phyloP scores from a whole-genome alignment of 2,113 vertebrate genomes.

The Cnemophilus loriae region DNA sequence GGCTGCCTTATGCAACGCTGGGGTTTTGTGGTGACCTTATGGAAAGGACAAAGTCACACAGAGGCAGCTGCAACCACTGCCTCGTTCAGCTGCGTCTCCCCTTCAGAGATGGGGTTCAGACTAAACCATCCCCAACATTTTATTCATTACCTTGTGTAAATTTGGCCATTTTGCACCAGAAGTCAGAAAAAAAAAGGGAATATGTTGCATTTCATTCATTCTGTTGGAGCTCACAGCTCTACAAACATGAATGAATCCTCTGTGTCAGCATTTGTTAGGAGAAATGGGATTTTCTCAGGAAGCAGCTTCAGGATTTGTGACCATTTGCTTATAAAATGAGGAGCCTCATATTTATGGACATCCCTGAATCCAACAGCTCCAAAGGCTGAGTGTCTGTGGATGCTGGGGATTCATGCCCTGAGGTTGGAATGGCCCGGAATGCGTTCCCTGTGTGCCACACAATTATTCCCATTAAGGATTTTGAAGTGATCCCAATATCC shows the following conservation, averaged over 20 bases:
- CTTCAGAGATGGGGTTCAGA: neutral
- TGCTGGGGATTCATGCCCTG: neutral
- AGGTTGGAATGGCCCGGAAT: neutral
- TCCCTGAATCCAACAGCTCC: neutral
- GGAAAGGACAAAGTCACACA: slow-evolving; percentile 1
- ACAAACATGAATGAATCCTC: neutral
- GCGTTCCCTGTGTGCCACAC: neutral
- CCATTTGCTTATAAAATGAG: neutral
- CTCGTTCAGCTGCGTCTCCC: neutral
- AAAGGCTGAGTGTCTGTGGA: neutral
- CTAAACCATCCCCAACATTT: neutral
- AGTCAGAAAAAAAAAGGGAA: neutral
- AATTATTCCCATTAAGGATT: slow-evolving; percentile 31
- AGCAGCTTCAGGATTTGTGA: neutral
- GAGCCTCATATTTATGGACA: rapidly evolving
- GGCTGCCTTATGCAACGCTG: neutral
- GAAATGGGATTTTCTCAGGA: neutral
- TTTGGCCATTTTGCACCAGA: neutral
- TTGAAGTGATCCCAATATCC: neutral
- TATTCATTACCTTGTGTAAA: rapidly evolving
- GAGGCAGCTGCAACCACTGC: neutral
- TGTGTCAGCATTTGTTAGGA: neutral
- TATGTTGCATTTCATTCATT: neutral
- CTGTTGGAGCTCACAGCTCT: neutral
- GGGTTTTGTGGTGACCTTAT: neutral